Conservation (phyloP, 1,140 invertebrate genomes). For the Frieseomelitta varia region DNA sequence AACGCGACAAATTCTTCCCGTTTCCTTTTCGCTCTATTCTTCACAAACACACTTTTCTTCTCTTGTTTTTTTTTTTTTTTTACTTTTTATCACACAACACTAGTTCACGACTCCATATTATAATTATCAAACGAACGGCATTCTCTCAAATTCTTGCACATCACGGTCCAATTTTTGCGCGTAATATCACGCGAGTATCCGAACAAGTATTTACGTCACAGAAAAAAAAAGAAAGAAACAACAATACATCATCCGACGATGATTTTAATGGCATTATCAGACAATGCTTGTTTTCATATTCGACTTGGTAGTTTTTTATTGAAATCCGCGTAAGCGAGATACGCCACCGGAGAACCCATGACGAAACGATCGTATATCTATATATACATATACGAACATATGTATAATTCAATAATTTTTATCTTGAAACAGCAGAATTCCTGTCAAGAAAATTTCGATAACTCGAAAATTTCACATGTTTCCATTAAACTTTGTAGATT, state of each 20-base stretch:
- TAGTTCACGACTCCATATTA: background rate
- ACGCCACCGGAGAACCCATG: constrained; percentile 7
- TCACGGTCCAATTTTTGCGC: background rate
- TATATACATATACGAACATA: constrained; percentile 34
- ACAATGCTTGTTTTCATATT: background rate
- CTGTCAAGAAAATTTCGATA: background rate
- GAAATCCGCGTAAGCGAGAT: background rate
- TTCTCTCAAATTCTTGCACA: constrained; percentile 15
- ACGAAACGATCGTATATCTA: constrained; percentile 13
- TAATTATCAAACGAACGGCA: background rate
- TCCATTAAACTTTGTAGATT: background rate
- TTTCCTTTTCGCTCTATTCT: constrained; percentile 3
- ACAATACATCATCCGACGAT: background rate
- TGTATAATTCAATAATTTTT: background rate
- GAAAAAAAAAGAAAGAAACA: background rate
- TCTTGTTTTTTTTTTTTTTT: background rate
- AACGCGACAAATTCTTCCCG: constrained; percentile 60
- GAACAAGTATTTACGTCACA: background rate
- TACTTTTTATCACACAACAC: background rate
- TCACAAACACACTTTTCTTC: constrained; percentile 7
- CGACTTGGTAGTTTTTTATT: background rate
- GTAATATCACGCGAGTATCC: background rate
- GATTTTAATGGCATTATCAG: background rate
- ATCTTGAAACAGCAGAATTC: background rate
- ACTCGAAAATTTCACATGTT: background rate